Percentiles rank a stretch among this genome's conserved stretches.
Conservation (phyloP, 2,797 vertebrate species). For the Enteromius afrohamiltoni region DNA sequence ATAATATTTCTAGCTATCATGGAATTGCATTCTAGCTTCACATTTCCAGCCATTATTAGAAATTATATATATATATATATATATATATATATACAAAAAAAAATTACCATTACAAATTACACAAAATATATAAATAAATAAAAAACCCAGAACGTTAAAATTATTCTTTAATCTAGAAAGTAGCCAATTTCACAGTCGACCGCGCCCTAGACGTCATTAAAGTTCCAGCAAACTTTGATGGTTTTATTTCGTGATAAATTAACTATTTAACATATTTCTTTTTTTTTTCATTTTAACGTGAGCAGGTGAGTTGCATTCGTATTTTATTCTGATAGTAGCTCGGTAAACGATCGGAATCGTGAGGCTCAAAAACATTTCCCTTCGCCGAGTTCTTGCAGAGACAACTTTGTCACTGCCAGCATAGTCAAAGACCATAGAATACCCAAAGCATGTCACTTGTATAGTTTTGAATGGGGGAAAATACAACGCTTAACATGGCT, state of each 20-base stretch:
- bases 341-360: neutral
- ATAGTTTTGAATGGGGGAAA: no score
- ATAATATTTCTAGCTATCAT: neutral
- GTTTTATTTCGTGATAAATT: neutral
- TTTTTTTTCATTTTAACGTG: neutral
- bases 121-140: neutral
- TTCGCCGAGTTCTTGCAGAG: conserved; percentile 59
- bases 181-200: neutral
- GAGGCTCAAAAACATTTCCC: neutral
- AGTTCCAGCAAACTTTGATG: neutral
- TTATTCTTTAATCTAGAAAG: neutral
- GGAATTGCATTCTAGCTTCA: neutral
- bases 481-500: no score
- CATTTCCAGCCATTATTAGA: neutral
- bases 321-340: neutral
- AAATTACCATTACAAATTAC: neutral
- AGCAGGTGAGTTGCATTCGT: neutral
- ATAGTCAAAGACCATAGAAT: conserved; percentile 16
- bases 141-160: neutral
- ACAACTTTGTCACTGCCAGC: conserved; percentile 68
- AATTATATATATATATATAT: neutral
- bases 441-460: no score
- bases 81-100: no score
- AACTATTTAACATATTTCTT: no score
- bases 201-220: conserved; percentile 9